phyloP scores from a whole-genome alignment of 1,140 invertebrate genomes.

The Hestina assimilis region DNA sequence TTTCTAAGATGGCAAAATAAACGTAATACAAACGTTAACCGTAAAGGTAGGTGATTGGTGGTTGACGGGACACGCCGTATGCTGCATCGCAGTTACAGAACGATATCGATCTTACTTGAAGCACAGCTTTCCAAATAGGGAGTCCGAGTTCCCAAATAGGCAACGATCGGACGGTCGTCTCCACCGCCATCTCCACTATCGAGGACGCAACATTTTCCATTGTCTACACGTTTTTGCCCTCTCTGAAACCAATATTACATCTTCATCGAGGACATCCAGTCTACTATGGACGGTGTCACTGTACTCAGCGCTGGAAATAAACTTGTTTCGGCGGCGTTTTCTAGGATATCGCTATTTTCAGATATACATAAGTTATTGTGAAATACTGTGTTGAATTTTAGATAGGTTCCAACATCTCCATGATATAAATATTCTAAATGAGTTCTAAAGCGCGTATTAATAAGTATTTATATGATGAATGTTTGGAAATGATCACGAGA shows the following conservation, averaged over 20 bases:
- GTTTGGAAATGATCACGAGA: not conserved
- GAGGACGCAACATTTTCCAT: slow-evolving; percentile 69
- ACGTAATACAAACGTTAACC: slow-evolving; percentile 48
- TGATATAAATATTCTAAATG: not conserved
- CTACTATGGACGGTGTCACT: slow-evolving; percentile 41
- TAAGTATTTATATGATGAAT: not conserved
- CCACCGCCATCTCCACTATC: slow-evolving; percentile 46
- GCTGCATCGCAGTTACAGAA: slow-evolving; percentile 42
- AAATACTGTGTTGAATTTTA: slow-evolving; percentile 5
- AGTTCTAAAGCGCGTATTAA: no score
- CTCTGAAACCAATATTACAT: slow-evolving; percentile 52
- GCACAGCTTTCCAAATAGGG: slow-evolving; percentile 75
- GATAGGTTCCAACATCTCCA: not conserved
- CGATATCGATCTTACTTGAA: slow-evolving; percentile 69
- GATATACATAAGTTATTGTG: slow-evolving; percentile 14
- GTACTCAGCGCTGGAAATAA: slow-evolving; percentile 40
- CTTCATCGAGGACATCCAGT: slow-evolving; percentile 57
- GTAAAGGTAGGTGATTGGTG: slow-evolving; percentile 44
- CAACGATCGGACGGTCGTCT: slow-evolving; percentile 43
- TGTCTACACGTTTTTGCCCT: slow-evolving; percentile 67
- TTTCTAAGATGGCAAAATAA: not conserved
- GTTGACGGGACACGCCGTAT: slow-evolving; percentile 43
- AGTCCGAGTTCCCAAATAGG: slow-evolving; percentile 66
- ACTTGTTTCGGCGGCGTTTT: slow-evolving; percentile 36
- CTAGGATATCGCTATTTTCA: slow-evolving; percentile 36